Evolutionary conservation across 2,113 vertebrate genomes (phyloP).

Genomic region (Ceuthmochares aereus): DNA sequence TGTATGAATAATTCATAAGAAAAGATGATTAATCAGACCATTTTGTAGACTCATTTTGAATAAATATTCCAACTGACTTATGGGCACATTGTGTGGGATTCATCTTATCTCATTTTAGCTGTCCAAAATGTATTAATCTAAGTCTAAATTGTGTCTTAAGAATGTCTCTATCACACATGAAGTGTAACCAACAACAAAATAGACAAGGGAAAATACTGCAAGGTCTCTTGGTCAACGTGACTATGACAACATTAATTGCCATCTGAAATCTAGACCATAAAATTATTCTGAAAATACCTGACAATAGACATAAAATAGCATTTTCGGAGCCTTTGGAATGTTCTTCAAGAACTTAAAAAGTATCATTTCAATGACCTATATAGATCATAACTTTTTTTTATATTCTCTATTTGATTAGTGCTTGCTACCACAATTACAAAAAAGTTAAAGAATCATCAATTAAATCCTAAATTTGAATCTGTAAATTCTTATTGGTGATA

Average conservation of each 20-base stretch:
- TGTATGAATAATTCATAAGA: conserved; percentile 48
- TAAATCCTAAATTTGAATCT: background rate
- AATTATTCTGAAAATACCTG: background rate
- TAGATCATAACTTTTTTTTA: background rate
- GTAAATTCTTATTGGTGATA: background rate
- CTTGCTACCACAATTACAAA: background rate
- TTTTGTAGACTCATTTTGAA: background rate
- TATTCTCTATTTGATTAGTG: background rate
- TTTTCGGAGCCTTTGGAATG: background rate
- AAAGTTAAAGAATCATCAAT: background rate
- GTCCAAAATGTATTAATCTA: background rate
- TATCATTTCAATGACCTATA: background rate
- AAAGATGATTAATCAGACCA: background rate
- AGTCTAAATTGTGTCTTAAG: background rate
- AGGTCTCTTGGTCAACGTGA: background rate
- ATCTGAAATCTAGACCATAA: background rate
- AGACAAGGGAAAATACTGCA: background rate
- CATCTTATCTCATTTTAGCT: background rate
- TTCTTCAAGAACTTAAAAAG: background rate
- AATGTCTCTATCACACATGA: background rate
- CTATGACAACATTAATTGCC: background rate
- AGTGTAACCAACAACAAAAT: background rate
- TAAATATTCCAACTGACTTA: background rate
- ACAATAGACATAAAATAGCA: background rate
- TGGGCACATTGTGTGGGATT: background rate